These are phyloP conservation scores for Campoplex capitator DNA, from an alignment of 2,888 invertebrate species.

Conservation along the genomic window DNA sequence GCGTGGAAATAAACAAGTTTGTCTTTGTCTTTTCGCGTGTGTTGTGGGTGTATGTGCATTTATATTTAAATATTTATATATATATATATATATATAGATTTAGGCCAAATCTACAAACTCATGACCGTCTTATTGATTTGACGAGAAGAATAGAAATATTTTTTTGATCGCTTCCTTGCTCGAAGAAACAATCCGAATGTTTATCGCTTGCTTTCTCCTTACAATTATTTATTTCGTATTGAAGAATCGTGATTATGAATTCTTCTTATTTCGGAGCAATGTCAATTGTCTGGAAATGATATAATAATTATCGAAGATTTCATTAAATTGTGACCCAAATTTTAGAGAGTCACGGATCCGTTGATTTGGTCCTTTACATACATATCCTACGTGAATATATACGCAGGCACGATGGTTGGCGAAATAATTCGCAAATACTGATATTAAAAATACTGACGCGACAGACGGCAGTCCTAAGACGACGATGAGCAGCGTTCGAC, in stretches of 20 bases:
- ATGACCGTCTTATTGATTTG: neutral
- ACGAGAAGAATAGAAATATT: too few species aligned
- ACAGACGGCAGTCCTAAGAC: constrained; percentile 39
- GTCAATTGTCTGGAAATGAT: neutral
- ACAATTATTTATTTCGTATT: neutral
- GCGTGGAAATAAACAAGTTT: constrained; percentile 61
- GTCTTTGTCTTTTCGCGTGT: neutral
- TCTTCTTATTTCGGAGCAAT: neutral
- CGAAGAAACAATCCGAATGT: neutral
- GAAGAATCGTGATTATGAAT: neutral
- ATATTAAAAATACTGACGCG: constrained; percentile 83
- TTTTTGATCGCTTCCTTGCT: neutral
- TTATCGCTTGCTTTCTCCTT: neutral
- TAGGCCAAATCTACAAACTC: constrained; percentile 10
- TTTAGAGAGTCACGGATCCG: constrained; percentile 11
- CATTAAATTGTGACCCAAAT: neutral
- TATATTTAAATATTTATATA: constrained; percentile 21
- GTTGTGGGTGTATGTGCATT: neutral
- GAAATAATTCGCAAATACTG: constrained; percentile 81
- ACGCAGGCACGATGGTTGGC: constrained; percentile 75
- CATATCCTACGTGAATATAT: constrained; percentile 71
- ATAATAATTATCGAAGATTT: neutral
- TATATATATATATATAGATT: constrained; percentile 22
- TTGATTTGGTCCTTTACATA: constrained; percentile 7
- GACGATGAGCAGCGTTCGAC: constrained; percentile 4